Evolutionary conservation across 2,113 vertebrate genomes (phyloP).

Genomic region (Clarias magur): DNA sequence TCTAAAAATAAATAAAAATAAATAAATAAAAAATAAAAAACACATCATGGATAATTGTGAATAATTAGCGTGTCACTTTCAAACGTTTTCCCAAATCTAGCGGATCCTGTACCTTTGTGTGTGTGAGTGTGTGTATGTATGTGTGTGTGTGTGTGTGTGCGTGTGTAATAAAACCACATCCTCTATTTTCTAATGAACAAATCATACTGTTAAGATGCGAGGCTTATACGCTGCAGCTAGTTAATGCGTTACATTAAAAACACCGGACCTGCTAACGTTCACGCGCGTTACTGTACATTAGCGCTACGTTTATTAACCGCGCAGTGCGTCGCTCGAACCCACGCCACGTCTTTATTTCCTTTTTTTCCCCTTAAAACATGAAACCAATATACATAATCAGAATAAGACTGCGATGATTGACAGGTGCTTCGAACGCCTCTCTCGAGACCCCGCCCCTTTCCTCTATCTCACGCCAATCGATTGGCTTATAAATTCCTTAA

Average conservation of each 20-base stretch:
- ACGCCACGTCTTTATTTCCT: background rate
- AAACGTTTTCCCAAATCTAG: background rate
- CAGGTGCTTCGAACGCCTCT: background rate
- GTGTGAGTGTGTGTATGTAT: too few species aligned
- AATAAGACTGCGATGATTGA: background rate
- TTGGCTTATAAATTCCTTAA: too few species aligned
- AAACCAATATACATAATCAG: background rate
- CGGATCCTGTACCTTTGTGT: background rate
- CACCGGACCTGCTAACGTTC: background rate
- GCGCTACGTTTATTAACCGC: background rate
- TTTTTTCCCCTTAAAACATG: background rate
- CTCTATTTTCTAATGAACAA: background rate
- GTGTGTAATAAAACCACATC: background rate
- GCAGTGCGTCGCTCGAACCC: background rate
- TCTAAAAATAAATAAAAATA: too few species aligned
- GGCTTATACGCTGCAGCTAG: background rate
- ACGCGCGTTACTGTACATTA: too few species aligned
- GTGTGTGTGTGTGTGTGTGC: too few species aligned
- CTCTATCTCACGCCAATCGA: background rate
- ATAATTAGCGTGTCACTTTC: too few species aligned
- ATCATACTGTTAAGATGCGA: background rate
- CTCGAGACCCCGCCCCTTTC: background rate
- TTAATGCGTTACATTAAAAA: too few species aligned
- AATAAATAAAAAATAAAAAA: background rate
- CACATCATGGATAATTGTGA: background rate